These are phyloP conservation scores for Leiothrix lutea DNA, from an alignment of 2,113 vertebrate genomes.

Conservation along the genomic window DNA sequence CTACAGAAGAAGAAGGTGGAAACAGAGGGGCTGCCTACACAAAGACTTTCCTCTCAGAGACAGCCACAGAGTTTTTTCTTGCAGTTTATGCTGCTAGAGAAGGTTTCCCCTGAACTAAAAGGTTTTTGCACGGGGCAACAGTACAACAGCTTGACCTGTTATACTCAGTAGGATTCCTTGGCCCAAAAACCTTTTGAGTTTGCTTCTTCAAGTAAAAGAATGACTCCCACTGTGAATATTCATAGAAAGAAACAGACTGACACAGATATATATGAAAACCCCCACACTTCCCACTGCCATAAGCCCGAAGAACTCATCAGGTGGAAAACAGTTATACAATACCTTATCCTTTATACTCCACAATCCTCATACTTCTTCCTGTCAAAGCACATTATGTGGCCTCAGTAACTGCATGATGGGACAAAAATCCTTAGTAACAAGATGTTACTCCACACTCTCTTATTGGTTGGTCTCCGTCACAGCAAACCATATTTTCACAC, in stretches of 20 bases:
- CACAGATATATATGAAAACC: not conserved
- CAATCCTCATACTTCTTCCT: not conserved
- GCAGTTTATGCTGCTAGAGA: not conserved
- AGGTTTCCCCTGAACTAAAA: not conserved
- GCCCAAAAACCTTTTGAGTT: not conserved
- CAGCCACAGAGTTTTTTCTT: not conserved
- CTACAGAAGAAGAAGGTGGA: not conserved
- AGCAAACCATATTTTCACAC: not conserved
- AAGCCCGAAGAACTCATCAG: not conserved
- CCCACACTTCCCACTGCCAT: not conserved
- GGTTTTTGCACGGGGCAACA: not conserved
- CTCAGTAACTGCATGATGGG: not conserved
- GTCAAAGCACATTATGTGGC: not conserved
- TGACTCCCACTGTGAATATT: not conserved
- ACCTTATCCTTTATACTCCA: not conserved
- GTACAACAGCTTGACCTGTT: not conserved
- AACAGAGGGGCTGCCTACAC: not conserved
- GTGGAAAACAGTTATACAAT: not conserved
- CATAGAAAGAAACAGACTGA: not conserved
- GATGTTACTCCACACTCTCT: not conserved
- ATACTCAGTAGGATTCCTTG: not conserved
- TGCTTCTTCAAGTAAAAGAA: not conserved
- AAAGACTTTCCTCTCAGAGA: not conserved
- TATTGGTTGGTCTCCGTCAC: not conserved
- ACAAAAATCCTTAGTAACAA: not conserved